These are phyloP conservation scores for Festucalex cinctus DNA, from an alignment of 2,113 vertebrate species.

Conservation along the genomic window DNA sequence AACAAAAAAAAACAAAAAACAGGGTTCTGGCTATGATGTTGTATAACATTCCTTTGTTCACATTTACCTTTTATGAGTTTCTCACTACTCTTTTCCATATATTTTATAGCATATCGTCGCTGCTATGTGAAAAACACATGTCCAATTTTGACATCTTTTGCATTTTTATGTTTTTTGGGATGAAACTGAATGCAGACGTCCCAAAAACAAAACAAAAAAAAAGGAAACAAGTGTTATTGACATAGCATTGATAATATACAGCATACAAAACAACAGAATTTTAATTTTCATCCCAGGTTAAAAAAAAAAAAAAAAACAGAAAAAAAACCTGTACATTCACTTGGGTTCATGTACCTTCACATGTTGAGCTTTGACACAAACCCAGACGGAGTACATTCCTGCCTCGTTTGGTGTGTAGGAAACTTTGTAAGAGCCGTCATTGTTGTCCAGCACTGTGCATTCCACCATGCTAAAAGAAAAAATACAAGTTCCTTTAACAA, in stretches of 20 bases:
- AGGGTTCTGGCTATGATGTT: background rate
- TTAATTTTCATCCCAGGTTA: no score
- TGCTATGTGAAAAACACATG: no score
- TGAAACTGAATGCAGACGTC: no score
- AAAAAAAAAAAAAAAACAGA: background rate
- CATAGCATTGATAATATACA: background rate
- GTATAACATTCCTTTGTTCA: background rate
- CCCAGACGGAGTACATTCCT: constrained; percentile 76
- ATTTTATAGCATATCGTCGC: no score
- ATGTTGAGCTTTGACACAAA: constrained; percentile 82
- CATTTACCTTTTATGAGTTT: background rate
- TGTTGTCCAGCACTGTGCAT: constrained; percentile 76
- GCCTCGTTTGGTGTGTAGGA: constrained; percentile 78
- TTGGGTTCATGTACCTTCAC: constrained; percentile 75
- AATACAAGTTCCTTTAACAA: background rate
- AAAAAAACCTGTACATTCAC: background rate
- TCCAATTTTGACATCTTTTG: no score
- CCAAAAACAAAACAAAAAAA: no score
- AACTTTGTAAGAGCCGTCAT: constrained; percentile 82
- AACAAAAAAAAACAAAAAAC: background rate
- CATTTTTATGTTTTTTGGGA: no score
- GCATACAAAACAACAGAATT: background rate
- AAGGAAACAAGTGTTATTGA: no score
- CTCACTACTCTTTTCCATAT: background rate
- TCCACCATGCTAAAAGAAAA: constrained; percentile 67